Evolutionary conservation across 2,113 vertebrate genomes (phyloP).

Genomic region (Crocuta crocuta): DNA sequence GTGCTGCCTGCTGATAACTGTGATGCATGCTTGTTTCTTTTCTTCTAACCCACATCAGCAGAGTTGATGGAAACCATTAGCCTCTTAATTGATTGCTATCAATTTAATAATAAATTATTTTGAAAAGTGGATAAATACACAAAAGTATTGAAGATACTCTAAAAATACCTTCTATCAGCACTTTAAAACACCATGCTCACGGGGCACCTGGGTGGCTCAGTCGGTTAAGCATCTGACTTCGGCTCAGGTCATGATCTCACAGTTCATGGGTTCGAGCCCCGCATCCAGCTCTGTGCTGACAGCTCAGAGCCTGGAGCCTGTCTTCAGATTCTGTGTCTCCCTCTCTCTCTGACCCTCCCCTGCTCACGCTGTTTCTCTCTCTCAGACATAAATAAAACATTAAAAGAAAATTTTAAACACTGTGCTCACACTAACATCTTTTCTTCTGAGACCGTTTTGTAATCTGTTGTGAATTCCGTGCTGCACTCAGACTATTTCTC

Average conservation of each 20-base stretch:
- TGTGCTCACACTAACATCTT: neutral
- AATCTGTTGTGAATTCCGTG: neutral
- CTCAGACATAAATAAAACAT: too few relatives aligned
- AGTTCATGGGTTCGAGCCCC: too few relatives aligned
- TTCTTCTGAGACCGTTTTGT: neutral
- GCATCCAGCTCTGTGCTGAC: too few relatives aligned
- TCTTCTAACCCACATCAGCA: neutral
- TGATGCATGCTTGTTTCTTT: neutral
- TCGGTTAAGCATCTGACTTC: too few relatives aligned
- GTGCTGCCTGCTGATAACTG: accelerated
- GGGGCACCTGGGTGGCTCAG: too few relatives aligned
- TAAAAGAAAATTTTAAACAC: neutral
- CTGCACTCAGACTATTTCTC: neutral
- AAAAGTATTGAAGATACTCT: neutral
- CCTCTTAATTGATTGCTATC: neutral
- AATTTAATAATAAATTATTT: neutral
- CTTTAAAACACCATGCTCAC: neutral
- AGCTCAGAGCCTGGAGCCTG: too few relatives aligned
- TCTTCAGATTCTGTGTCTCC: too few relatives aligned
- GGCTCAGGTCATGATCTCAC: too few relatives aligned
- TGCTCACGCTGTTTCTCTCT: too few relatives aligned
- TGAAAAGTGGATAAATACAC: neutral
- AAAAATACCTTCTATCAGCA: neutral
- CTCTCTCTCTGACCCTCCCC: too few relatives aligned
- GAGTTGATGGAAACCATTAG: neutral